These are phyloP conservation scores for Drosophila limbata DNA, from an alignment of 2,888 invertebrate genomes.

Conservation along the genomic window DNA sequence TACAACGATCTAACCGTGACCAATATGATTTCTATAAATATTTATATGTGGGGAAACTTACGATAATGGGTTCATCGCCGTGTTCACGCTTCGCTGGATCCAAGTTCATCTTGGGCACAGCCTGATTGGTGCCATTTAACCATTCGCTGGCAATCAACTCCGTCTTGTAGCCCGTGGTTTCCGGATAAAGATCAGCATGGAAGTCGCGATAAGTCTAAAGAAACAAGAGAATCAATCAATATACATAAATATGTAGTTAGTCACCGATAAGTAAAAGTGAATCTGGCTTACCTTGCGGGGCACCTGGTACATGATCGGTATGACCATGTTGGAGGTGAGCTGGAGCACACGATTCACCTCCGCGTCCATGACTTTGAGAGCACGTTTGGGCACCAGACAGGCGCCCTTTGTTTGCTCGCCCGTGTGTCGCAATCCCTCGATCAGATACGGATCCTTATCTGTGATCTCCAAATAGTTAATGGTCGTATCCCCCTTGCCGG, in stretches of 20 bases:
- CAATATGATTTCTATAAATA: neutral
- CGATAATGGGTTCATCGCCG: slow-evolving; percentile 88
- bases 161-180: slow-evolving; percentile 93
- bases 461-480: slow-evolving; percentile 96
- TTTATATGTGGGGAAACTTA: slow-evolving; percentile 83
- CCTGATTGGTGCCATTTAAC: slow-evolving; percentile 91
- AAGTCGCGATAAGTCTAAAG: slow-evolving; percentile 94
- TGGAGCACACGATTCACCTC: slow-evolving; percentile 97
- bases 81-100: slow-evolving; percentile 91
- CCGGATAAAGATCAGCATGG: slow-evolving; percentile 97
- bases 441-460: slow-evolving; percentile 95
- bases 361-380: slow-evolving; percentile 97
- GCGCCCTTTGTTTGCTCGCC: slow-evolving; percentile 98
- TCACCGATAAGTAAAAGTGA: too few species aligned
- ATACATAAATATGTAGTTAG: neutral
- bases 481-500: slow-evolving; percentile 97
- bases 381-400: slow-evolving; percentile 95
- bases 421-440: slow-evolving; percentile 94
- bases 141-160: slow-evolving; percentile 93
- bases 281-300: slow-evolving; percentile 90
- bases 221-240: neutral
- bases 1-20: neutral
- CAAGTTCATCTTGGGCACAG: slow-evolving; percentile 93
- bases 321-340: slow-evolving; percentile 93
- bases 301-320: slow-evolving; percentile 97